Conservation (phyloP, 1,140 invertebrate genomes). For the Halotydeus destructor region DNA sequence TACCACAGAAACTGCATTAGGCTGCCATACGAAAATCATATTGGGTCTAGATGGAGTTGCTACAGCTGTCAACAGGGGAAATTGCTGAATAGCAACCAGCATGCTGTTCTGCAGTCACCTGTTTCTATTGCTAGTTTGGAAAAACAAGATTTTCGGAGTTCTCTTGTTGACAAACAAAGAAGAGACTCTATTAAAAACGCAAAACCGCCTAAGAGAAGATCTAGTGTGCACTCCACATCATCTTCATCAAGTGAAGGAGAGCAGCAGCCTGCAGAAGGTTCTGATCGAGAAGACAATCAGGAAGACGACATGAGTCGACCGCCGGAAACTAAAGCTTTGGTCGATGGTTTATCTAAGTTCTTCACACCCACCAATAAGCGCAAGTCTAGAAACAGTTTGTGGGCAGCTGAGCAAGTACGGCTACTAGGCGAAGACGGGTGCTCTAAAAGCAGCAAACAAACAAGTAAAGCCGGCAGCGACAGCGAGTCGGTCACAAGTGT, state of each 20-base stretch:
- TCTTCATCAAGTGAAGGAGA: not conserved
- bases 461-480: too few relatives aligned
- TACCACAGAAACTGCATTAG: constrained; percentile 53
- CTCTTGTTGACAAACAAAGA: not conserved
- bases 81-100: not conserved
- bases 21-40: constrained; percentile 17
- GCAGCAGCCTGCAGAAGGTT: not conserved
- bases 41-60: not conserved
- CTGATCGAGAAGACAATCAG: not conserved
- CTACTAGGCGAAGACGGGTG: too few relatives aligned
- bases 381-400: constrained; percentile 20
- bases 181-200: not conserved
- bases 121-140: not conserved
- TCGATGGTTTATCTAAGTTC: constrained; percentile 22
- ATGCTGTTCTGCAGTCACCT: too few relatives aligned
- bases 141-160: not conserved
- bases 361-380: constrained; percentile 23
- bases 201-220: not conserved
- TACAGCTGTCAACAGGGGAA: not conserved
- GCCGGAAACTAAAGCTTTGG: constrained; percentile 13
- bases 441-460: too few relatives aligned
- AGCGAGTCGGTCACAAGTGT: too few relatives aligned
- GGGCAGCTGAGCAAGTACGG: not conserved
- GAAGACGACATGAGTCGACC: not conserved
- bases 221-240: not conserved